phyloP scores from a whole-genome alignment of 1,140 invertebrate species.

The Monomorium pharaonis region DNA sequence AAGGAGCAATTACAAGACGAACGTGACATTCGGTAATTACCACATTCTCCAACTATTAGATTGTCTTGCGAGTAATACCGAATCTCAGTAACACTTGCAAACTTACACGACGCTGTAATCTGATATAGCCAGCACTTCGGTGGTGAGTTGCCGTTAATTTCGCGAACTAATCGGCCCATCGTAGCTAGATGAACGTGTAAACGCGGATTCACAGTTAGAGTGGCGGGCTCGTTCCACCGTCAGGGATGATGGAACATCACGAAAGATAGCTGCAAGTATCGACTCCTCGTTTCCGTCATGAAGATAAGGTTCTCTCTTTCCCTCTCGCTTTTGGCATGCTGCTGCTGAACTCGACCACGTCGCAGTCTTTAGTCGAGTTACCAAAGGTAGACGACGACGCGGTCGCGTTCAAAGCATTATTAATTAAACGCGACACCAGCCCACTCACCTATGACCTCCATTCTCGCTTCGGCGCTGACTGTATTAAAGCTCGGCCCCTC shows the following conservation, averaged over 20 bases:
- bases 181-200: constrained; percentile 32
- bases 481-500: constrained; percentile 90
- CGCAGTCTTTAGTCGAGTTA: constrained; percentile 62
- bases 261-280: constrained; percentile 12
- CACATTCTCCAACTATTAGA: constrained; percentile 22
- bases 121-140: constrained; percentile 11
- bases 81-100: constrained; percentile 42
- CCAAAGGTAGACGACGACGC: constrained; percentile 26
- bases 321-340: neutral
- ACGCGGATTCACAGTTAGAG: constrained; percentile 22
- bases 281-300: neutral
- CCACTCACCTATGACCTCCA: constrained; percentile 91
- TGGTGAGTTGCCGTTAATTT: constrained; percentile 46
- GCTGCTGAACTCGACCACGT: constrained; percentile 20
- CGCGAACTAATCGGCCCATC: constrained; percentile 46
- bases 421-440: constrained; percentile 62
- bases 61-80: constrained; percentile 37
- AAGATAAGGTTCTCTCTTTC: neutral
- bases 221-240: neutral
- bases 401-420: constrained; percentile 68
- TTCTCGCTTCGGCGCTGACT: constrained; percentile 88
- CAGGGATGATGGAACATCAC: constrained; percentile 8
- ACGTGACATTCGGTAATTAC: constrained; percentile 28
- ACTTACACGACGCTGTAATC: constrained; percentile 38
- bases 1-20: neutral